Percentiles rank a stretch among this genome's conserved stretches.
Evolutionary conservation across 2,113 vertebrate genomes (phyloP).

Genomic region (Ondatra zibethicus): DNA sequence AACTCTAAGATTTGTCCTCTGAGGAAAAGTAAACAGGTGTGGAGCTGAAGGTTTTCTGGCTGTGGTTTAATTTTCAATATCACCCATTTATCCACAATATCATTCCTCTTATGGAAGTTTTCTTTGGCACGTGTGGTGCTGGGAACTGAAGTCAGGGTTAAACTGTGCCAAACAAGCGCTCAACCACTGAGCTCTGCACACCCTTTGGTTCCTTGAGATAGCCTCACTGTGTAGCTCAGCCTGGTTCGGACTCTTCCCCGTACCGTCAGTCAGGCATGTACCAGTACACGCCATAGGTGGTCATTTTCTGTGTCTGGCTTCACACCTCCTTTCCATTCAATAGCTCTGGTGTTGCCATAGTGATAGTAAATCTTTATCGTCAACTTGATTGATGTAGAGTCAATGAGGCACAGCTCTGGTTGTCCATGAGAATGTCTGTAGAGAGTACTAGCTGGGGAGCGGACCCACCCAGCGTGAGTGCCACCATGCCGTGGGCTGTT

Average conservation of each 20-base stretch:
- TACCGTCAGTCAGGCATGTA: too few species aligned
- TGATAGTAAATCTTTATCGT: not conserved
- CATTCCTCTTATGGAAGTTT: conserved; percentile 34
- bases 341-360: not conserved
- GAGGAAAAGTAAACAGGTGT: not conserved
- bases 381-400: not conserved
- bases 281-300: too few species aligned
- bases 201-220: not conserved
- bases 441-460: not conserved
- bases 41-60: not conserved
- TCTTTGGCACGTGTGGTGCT: not conserved
- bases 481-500: not conserved
- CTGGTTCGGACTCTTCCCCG: not conserved
- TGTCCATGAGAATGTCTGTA: not conserved
- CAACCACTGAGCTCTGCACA: not conserved
- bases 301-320: not conserved
- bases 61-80: conserved; percentile 48
- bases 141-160: not conserved
- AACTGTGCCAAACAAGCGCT: too few species aligned
- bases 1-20: not conserved
- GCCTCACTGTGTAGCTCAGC: not conserved
- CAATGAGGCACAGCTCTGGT: not conserved
- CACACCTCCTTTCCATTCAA: not conserved
- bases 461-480: not conserved
- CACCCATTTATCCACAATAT: not conserved